Evolutionary conservation across 1,140 invertebrate genomes (phyloP).

Genomic region (Sminthurinus signatus): DNA sequence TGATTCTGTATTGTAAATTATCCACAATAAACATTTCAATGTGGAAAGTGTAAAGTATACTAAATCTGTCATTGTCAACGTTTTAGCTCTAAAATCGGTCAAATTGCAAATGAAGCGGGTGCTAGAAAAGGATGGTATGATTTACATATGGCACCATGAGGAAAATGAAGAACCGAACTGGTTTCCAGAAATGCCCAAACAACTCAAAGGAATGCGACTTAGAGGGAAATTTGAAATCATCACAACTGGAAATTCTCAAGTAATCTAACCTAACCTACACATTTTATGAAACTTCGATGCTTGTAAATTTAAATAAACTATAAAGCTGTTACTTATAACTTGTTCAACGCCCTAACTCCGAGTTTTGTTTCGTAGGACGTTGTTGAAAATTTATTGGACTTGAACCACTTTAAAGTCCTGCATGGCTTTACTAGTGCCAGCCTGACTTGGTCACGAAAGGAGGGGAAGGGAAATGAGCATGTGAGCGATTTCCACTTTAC

Average conservation of each 20-base stretch:
- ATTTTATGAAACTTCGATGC: background rate
- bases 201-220: slow-evolving; percentile 55
- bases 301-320: background rate
- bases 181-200: slow-evolving; percentile 53
- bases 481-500: too few species aligned
- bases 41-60: background rate
- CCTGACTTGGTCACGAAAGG: too few species aligned
- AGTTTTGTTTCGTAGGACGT: slow-evolving; percentile 48
- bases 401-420: slow-evolving; percentile 51
- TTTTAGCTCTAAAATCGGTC: slow-evolving; percentile 45
- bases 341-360: background rate
- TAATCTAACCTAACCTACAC: slow-evolving; percentile 51
- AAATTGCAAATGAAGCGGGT: slow-evolving; percentile 60
- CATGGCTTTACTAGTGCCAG: too few species aligned
- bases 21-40: background rate
- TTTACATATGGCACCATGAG: slow-evolving; percentile 79
- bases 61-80: slow-evolving; percentile 1
- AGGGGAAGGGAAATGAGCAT: too few species aligned
- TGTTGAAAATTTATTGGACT: slow-evolving; percentile 56
- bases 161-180: slow-evolving; percentile 65
- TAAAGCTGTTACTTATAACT: background rate
- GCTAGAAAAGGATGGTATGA: slow-evolving; percentile 63
- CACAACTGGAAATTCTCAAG: slow-evolving; percentile 65
- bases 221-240: slow-evolving; percentile 66
- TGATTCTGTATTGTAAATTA: background rate